Base-by-base conservation (phyloP, 1,140 invertebrate genomes). In the Brachionus rotundiformis region DNA sequence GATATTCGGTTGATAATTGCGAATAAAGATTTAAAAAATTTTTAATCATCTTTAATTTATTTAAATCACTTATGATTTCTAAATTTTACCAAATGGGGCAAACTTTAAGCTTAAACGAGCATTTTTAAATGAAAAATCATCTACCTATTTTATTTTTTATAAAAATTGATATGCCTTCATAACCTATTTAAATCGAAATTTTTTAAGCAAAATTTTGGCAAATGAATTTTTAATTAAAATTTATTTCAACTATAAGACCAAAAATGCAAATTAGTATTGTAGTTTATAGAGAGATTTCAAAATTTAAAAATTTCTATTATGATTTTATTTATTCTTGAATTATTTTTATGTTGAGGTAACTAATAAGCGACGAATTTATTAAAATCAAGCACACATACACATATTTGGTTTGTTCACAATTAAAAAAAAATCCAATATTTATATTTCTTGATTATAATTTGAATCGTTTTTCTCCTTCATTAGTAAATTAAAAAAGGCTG, bases 291-390 rank as follows among this genome's bases (percentile, higher is more conserved):
- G 29, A 63, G 29, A 29, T 29, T 29, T 31, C 7, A 63, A 63
- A 29, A 63, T 29, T 63, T 63, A 10, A 3, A 33, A 33, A 16
- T 63, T 63, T 63, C 27, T 29, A 63, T 63, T 23, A 63, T 29
- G 29, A 8, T 63, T 13, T 29, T 29, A 63, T 63, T 63, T 63
- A 29, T 31, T 63, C n/a, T 63, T 33, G 25, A 63, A 63, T 63
- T 63, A 29, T 63, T 31, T 33, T n/a, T 63, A 29, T 63, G n/a
- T 33, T 63, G 29, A 63, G 61, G 61, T 63, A 63, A 63, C 61
- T 54, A 54, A 63, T 63, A 63, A 63, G 23, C 61, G 61, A 63
- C 61, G 61, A 63, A 63, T 63, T 29, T 29, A 27, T 27, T 63
- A 63, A 63, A 63, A 63, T 23, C 29, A 29, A 29, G 29, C 29